Percentiles rank a stretch among this genome's conserved stretches.
Conservation (phyloP, 2,797 vertebrate genomes). For the Megalops cyprinoides region DNA sequence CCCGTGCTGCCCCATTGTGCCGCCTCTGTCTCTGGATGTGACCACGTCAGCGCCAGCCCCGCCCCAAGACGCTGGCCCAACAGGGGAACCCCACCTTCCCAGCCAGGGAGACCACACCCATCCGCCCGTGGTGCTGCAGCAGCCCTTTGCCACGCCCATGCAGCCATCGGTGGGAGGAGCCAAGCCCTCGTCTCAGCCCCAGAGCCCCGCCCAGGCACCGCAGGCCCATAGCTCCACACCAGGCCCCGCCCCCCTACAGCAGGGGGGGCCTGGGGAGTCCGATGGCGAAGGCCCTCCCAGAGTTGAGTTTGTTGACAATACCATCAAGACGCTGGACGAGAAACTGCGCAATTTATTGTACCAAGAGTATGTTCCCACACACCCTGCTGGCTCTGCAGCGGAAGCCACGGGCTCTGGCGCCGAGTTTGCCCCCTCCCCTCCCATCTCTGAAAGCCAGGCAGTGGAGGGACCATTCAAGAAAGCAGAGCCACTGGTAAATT, state of each 20-base stretch:
- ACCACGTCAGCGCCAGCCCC: slow-evolving; percentile 38
- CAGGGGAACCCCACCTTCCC: slow-evolving; percentile 58
- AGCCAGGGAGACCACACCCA: slow-evolving; percentile 49
- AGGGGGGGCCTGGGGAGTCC: slow-evolving; percentile 62
- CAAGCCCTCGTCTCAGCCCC: slow-evolving; percentile 33
- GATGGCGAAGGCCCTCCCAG: slow-evolving; percentile 76
- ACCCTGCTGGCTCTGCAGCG: slow-evolving; percentile 72
- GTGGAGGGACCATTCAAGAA: slow-evolving; percentile 8
- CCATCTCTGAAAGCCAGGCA: slow-evolving; percentile 63
- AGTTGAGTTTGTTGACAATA: slow-evolving; percentile 76
- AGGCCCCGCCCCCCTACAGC: slow-evolving; percentile 52
- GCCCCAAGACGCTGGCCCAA: slow-evolving; percentile 38
- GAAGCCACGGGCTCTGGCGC: slow-evolving; percentile 77
- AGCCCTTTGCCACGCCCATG: slow-evolving; percentile 35
- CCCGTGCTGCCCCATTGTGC: slow-evolving; percentile 39
- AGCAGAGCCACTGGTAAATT: slow-evolving; percentile 51
- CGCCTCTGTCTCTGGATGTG: slow-evolving; percentile 30
- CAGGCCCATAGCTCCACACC: neutral
- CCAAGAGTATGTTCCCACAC: slow-evolving; percentile 83
- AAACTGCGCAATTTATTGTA: slow-evolving; percentile 83
- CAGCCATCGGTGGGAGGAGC: slow-evolving; percentile 34
- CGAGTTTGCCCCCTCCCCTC: slow-evolving; percentile 70
- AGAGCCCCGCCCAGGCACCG: slow-evolving; percentile 28
- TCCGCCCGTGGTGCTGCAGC: slow-evolving; percentile 34
- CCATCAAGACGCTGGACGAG: slow-evolving; percentile 80